Conservation (phyloP, 2,888 invertebrate genomes). For the Thyatira batis region DNA sequence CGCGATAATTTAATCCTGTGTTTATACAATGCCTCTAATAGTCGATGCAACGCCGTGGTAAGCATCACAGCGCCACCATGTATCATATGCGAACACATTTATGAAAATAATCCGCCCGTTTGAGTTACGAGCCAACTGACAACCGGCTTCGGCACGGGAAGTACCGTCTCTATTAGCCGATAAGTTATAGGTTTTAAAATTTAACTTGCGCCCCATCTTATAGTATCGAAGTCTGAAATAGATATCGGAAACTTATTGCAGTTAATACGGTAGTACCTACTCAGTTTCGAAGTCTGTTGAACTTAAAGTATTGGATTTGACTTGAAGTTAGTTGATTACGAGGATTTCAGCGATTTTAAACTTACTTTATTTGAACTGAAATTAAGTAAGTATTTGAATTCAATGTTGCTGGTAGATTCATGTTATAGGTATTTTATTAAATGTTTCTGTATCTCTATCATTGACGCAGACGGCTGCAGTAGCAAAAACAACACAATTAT, state of each 20-base stretch:
- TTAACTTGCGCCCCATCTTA: constrained; percentile 10
- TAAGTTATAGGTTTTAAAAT: constrained; percentile 45
- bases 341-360: too few species aligned
- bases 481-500: too few species aligned
- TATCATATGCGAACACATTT: constrained; percentile 69
- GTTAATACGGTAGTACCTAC: too few species aligned
- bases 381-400: too few species aligned
- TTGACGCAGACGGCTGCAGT: too few species aligned
- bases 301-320: too few species aligned
- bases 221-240: neutral
- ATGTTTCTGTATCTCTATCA: too few species aligned
- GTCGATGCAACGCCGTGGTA: constrained; percentile 36
- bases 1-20: constrained; percentile 79
- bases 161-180: constrained; percentile 41
- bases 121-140: constrained; percentile 59
- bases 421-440: too few species aligned
- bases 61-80: constrained; percentile 66
- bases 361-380: too few species aligned
- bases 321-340: too few species aligned
- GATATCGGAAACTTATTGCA: neutral
- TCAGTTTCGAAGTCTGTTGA: too few species aligned
- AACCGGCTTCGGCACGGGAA: constrained; percentile 11
- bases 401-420: too few species aligned
- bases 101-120: constrained; percentile 72
- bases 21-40: constrained; percentile 79